Conservation (phyloP, 2,888 invertebrate genomes). For the Amaurobius ferox region DNA sequence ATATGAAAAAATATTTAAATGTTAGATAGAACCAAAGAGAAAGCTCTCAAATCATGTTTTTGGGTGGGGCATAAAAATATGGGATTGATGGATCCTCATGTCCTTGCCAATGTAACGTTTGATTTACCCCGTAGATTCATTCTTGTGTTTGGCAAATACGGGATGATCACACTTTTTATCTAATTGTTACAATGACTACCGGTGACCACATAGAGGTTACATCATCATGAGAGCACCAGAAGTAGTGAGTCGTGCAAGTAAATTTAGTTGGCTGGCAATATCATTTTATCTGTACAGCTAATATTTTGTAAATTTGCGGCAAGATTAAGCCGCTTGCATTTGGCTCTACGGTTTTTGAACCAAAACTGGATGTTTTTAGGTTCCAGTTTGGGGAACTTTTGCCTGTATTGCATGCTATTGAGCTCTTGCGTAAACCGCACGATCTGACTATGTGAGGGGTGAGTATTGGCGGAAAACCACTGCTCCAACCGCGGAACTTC, state of each 20-base stretch:
- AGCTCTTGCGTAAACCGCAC: slow-evolving; percentile 98
- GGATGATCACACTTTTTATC: slow-evolving; percentile 10
- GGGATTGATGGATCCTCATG: slow-evolving; percentile 12
- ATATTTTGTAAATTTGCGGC: slow-evolving; percentile 64
- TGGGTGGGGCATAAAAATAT: slow-evolving; percentile 41
- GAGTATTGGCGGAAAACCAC: slow-evolving; percentile 89
- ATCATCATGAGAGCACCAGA: slow-evolving; percentile 67
- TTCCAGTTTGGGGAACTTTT: slow-evolving; percentile 98
- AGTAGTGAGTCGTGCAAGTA: slow-evolving; percentile 32
- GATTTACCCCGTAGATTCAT: slow-evolving; percentile 23
- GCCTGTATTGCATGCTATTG: slow-evolving; percentile 96
- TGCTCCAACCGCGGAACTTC: slow-evolving; percentile 83
- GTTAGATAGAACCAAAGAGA: slow-evolving; percentile 53
- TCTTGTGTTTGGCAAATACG: slow-evolving; percentile 53
- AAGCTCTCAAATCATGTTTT: slow-evolving; percentile 66
- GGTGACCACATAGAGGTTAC: slow-evolving; percentile 47
- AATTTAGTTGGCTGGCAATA: slow-evolving; percentile 52
- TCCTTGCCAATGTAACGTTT: slow-evolving; percentile 39
- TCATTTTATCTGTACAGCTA: slow-evolving; percentile 63
- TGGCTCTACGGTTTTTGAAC: slow-evolving; percentile 99
- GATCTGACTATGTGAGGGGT: slow-evolving; percentile 98
- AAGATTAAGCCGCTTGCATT: slow-evolving; percentile 93
- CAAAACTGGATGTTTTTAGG: slow-evolving; percentile 99
- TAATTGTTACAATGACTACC: neutral
- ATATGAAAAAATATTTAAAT: slow-evolving; percentile 50